phyloP scores from a whole-genome alignment of 2,797 vertebrate species.

The Alca torda region DNA sequence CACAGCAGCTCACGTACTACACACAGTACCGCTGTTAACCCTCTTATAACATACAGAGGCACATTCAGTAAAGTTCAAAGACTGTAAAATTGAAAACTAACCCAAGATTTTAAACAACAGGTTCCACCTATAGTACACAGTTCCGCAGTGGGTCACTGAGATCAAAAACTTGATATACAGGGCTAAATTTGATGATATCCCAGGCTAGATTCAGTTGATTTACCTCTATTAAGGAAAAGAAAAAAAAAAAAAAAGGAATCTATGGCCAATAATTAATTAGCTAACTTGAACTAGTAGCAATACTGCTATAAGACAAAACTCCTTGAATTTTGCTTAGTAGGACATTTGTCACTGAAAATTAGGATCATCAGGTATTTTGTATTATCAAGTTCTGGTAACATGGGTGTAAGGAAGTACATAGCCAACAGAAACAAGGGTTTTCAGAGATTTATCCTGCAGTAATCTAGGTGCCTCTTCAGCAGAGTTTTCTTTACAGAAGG shows the following conservation, averaged over 20 bases:
- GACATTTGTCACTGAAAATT: not conserved
- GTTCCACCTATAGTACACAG: not conserved
- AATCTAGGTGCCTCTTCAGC: not conserved
- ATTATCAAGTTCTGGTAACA: not conserved
- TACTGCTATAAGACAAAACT: not conserved
- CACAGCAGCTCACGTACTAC: not conserved
- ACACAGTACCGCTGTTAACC: not conserved
- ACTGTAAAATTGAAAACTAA: not conserved
- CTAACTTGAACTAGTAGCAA: not conserved
- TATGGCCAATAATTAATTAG: not conserved
- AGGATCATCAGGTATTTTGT: not conserved
- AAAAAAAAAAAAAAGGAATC: too few relatives aligned
- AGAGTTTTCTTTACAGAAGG: not conserved
- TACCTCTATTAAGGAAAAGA: not conserved
- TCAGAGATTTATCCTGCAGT: not conserved
- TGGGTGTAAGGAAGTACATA: not conserved
- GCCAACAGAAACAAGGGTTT: not conserved
- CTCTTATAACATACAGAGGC: fast-evolving
- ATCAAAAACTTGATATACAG: not conserved
- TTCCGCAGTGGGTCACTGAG: not conserved
- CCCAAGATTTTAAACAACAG: not conserved
- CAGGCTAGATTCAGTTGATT: not conserved
- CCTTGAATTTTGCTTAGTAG: not conserved
- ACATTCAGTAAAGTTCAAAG: not conserved
- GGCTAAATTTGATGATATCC: not conserved